Evolutionary conservation across 2,888 invertebrate species (phyloP).

Genomic region (Hemithea aestivaria): DNA sequence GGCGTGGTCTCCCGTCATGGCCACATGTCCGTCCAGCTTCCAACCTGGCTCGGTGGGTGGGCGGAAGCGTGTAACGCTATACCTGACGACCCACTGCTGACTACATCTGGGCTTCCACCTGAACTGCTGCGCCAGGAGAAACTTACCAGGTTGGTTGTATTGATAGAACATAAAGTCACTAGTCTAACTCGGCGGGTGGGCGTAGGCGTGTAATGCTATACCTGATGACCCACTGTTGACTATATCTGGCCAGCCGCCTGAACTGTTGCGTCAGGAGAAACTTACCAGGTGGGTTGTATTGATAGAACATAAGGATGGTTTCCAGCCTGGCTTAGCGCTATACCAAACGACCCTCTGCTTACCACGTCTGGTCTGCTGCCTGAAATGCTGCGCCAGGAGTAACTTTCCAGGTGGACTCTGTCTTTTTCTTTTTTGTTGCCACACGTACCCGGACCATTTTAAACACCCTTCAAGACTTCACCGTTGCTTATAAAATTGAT

Average conservation of each 20-base stretch:
- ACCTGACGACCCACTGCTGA: conserved; percentile 56
- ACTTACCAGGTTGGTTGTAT: conserved; percentile 77
- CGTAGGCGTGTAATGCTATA: conserved; percentile 49
- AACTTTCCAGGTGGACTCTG: conserved; percentile 83
- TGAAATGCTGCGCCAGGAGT: conserved; percentile 86
- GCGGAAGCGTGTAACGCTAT: conserved; percentile 51
- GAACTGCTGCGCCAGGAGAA: conserved; percentile 88
- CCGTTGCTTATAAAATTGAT: too few species aligned
- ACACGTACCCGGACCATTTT: too few species aligned
- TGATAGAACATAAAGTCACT: too few species aligned
- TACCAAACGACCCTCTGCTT: conserved; percentile 57
- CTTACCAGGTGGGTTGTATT: conserved; percentile 77
- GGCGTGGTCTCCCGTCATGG: conserved; percentile 98
- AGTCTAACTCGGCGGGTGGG: conserved; percentile 85
- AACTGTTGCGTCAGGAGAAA: conserved; percentile 86
- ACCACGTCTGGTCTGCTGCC: conserved; percentile 81
- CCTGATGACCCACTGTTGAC: conserved; percentile 60
- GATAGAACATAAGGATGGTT: too few species aligned
- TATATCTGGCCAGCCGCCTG: conserved; percentile 82
- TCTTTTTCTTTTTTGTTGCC: too few species aligned
- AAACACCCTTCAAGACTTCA: too few species aligned
- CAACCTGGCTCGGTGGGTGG: conserved; percentile 87
- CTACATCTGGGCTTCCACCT: conserved; percentile 81
- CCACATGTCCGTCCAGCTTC: conserved; percentile 95
- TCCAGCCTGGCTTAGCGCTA: conserved; percentile 89